Evolutionary conservation across 2,888 invertebrate genomes (phyloP).

Genomic region (Achlya flavicornis): DNA sequence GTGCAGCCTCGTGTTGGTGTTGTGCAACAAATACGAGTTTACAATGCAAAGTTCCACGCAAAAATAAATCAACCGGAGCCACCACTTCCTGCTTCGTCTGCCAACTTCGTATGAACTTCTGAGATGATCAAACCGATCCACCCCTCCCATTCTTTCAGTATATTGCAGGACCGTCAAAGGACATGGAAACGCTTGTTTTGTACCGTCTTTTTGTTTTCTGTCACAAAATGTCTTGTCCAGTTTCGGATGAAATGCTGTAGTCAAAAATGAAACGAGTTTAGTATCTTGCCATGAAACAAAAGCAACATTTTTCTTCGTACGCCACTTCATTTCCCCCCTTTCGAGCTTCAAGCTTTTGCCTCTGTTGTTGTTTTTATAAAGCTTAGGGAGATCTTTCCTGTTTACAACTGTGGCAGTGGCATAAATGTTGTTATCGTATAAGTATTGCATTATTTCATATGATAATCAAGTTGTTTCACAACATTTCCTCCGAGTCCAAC

Average conservation of each 20-base stretch:
- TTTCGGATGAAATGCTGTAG: constrained; percentile 22
- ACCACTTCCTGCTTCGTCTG: constrained; percentile 27
- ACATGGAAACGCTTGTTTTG: constrained; percentile 18
- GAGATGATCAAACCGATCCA: constrained; percentile 30
- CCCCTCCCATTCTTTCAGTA: constrained; percentile 29
- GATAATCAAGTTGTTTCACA: too few species aligned
- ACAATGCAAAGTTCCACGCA: constrained; percentile 28
- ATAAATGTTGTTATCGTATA: too few species aligned
- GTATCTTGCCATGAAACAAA: constrained; percentile 17
- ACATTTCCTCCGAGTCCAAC: too few species aligned
- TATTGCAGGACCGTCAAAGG: constrained; percentile 23
- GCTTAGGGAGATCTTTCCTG: too few species aligned
- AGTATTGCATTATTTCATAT: too few species aligned
- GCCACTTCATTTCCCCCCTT: too few species aligned
- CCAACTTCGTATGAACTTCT: constrained; percentile 25
- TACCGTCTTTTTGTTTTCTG: constrained; percentile 26
- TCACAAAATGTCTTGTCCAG: constrained; percentile 13
- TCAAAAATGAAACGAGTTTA: constrained; percentile 18
- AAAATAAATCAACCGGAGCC: constrained; percentile 34
- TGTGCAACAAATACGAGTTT: constrained; percentile 18
- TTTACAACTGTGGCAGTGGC: too few species aligned
- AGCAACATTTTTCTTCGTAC: too few species aligned
- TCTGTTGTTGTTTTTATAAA: too few species aligned
- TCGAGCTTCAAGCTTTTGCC: too few species aligned
- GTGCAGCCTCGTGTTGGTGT: constrained; percentile 15